Percentiles rank a stretch among this genome's conserved stretches.
Conservation (phyloP, 2,113 vertebrate species). For the Phainopepla nitens region DNA sequence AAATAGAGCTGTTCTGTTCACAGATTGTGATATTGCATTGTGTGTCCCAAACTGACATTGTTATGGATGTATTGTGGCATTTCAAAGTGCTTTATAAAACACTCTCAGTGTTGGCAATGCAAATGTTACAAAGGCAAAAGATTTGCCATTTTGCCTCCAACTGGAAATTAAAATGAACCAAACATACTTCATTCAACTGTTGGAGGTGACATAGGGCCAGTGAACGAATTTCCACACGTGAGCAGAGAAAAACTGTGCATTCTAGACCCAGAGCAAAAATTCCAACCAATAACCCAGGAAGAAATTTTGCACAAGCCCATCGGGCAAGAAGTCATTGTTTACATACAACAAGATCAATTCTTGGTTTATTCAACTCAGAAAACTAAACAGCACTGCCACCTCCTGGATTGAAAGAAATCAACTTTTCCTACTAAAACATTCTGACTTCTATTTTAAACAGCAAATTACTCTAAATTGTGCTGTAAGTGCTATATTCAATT, state of each 20-base stretch:
- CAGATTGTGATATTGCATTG: not conserved
- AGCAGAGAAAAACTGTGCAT: not conserved
- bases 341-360: not conserved
- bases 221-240: not conserved
- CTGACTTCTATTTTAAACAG: not conserved
- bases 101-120: not conserved
- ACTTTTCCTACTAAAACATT: not conserved
- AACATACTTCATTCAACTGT: not conserved
- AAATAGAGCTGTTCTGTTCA: not conserved
- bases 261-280: not conserved
- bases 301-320: not conserved
- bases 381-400: conserved; percentile 68
- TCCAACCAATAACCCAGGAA: not conserved
- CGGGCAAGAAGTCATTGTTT: not conserved
- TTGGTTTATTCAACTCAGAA: not conserved
- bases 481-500: not conserved
- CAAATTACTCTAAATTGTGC: not conserved
- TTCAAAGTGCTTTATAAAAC: not conserved
- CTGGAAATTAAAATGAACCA: not conserved
- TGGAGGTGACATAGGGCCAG: not conserved
- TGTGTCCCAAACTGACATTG: not conserved
- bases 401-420: conserved; percentile 57
- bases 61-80: not conserved
- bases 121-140: not conserved
- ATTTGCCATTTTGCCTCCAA: not conserved